Evolutionary conservation across 2,888 invertebrate genomes (phyloP).

Genomic region (Mesopsocus fuscifrons): DNA sequence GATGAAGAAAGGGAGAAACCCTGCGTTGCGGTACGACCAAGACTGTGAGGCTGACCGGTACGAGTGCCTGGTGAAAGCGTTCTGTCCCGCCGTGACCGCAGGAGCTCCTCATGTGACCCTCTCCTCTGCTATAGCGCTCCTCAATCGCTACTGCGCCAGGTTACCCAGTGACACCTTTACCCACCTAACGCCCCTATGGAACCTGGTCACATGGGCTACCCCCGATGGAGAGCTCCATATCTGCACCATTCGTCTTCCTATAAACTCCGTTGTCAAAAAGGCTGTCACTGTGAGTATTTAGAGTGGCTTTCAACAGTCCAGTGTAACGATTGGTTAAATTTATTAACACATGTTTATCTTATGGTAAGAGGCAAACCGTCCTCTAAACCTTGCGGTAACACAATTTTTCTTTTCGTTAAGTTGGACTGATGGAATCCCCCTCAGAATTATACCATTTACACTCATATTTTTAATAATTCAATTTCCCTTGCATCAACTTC

Average conservation of each 20-base stretch:
- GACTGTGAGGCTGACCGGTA: slow-evolving; percentile 47
- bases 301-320: too few relatives aligned
- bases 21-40: slow-evolving; percentile 48
- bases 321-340: too few relatives aligned
- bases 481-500: too few relatives aligned
- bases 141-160: slow-evolving; percentile 87
- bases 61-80: slow-evolving; percentile 44
- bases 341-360: too few relatives aligned
- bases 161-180: slow-evolving; percentile 98
- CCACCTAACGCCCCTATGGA: slow-evolving; percentile 77
- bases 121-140: slow-evolving; percentile 67
- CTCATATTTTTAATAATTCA: too few relatives aligned
- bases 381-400: too few relatives aligned
- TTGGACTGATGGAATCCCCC: too few relatives aligned
- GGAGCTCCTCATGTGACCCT: slow-evolving; percentile 44
- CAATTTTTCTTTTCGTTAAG: too few relatives aligned
- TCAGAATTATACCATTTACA: too few relatives aligned
- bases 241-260: slow-evolving; percentile 68
- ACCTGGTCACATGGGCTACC: slow-evolving; percentile 30
- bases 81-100: slow-evolving; percentile 37
- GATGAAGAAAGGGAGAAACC: slow-evolving; percentile 50
- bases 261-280: slow-evolving; percentile 92
- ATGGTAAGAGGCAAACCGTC: too few relatives aligned
- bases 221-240: slow-evolving; percentile 31
- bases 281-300: slow-evolving; percentile 46